A percentile compares a stretch with the other conserved stretches of the same genome.
Conservation (phyloP, 2,888 invertebrate genomes). For the Drosophila nigricruria region DNA sequence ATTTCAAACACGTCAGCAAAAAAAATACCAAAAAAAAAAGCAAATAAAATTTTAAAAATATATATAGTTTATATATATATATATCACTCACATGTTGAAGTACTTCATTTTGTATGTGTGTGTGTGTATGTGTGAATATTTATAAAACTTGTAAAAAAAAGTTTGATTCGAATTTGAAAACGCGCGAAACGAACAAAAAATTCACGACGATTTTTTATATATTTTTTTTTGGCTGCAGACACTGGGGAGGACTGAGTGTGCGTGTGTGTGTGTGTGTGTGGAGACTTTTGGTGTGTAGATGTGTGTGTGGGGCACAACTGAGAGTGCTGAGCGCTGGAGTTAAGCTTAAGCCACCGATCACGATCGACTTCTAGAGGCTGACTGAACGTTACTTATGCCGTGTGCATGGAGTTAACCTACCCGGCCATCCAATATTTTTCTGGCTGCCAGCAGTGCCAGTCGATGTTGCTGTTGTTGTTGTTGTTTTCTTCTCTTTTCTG, state of each 20-base stretch:
- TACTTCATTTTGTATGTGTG: constrained; percentile 76
- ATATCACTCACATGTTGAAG: constrained; percentile 82
- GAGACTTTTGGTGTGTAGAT: constrained; percentile 28
- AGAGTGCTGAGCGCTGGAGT: constrained; percentile 36
- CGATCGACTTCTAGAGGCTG: constrained; percentile 77
- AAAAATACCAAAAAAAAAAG: constrained; percentile 19
- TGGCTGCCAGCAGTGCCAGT: constrained; percentile 24
- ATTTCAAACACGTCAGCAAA: constrained; percentile 46
- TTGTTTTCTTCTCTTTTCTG: constrained; percentile 16
- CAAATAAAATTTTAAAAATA: constrained; percentile 23
- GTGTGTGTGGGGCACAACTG: constrained; percentile 44
- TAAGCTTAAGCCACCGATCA: constrained; percentile 67
- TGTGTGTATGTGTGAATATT: constrained; percentile 26
- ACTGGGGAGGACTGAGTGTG: constrained; percentile 39
- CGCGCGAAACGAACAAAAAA: constrained; percentile 54
- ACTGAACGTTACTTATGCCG: constrained; percentile 80
- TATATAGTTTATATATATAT: background rate
- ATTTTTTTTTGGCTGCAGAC: constrained; percentile 14
- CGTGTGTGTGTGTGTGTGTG: constrained; percentile 17
- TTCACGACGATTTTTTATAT: constrained; percentile 20
- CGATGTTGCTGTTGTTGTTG: background rate
- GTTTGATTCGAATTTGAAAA: constrained; percentile 44
- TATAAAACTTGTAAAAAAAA: constrained; percentile 48
- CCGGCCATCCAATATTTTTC: constrained; percentile 66
- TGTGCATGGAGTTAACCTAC: constrained; percentile 78